Base-by-base conservation (phyloP, 2,888 invertebrate genomes). In the Agriopis aurantiaria region DNA sequence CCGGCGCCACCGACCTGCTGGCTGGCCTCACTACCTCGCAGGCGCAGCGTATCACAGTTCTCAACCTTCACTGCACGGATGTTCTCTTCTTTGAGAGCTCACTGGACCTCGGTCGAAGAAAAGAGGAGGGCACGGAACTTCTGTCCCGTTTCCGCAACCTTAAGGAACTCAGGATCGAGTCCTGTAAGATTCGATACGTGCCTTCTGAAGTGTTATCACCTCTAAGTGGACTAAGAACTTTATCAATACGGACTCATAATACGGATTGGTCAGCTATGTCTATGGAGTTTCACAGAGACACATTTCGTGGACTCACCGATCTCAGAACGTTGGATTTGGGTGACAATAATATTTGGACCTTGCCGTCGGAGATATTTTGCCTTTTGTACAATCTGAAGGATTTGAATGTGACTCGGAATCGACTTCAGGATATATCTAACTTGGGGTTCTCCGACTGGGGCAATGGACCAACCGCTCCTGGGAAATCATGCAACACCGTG, bases 181-280 rank as follows among this genome's bases (percentile, higher is more conserved):
- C 96, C 75, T 97, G 97, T 89, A 97, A 97, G 91, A 96, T 97
- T 76, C 95, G 96, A 76, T 96, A 96, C 82, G 95, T 97, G 69
- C 96, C 97, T 6, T 95, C 96, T 45, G 96, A 96, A 52, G 96
- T 96, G 61, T 93, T 98, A 78, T 93, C 96, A 41, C 95, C 96
- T 60, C 92, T 97, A 48, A 95, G 95, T 79, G 96, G 96, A 80
- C 90, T 98, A 41, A 93, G 96, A 62, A 95, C 95, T 74, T 90
- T 98, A 63, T 95, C 96, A 45, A 90, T 98, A 76, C 95, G 96
- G 59, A 97, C 97, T 17, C 96, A 96, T 85, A 97, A 97, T 85
- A 96, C 96, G 43, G 97, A 97, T 83, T 97, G 97, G 97, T 96
- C 97, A 12, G 96, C 96, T 23, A 96, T 97, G 96, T 96, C 96